Evolutionary conservation across 2,797 vertebrate species (phyloP), one percentile per base, ranked within the genome.

Genomic region (Coreius guichenoti): DNA sequence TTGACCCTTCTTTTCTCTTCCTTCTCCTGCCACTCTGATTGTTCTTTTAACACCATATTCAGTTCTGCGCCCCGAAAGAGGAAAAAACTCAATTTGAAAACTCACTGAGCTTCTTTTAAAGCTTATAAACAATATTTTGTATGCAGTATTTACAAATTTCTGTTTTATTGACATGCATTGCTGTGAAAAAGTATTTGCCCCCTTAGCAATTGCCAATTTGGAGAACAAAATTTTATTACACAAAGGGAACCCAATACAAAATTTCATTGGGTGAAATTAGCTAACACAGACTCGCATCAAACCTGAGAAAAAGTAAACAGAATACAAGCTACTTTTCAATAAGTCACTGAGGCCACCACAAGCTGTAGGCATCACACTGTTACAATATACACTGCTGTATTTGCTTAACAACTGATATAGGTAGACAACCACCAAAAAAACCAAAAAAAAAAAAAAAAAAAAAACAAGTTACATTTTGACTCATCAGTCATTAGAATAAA

Each of bases 1-100:
- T 88, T 69, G 89, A 90, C 86, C 61, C 23, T 88, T 80, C 87
- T 84, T 79, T 75, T 87, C 33, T 31, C 85, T 88, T 89, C 83
- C 81, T 84, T 12, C n/a, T 69, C 16, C 43, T 80, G 61, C 11
- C 31, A 33, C 78, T 33, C 31, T 83, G 5, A 23, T 68, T 83
- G 17, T 68, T 36, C 29, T 63, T 63, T 82, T 49, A 36, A 82
- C 8, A 16, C 19, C 36, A 63, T 73, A 74, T 81, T 47, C 21
- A 70, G 67, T 61, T 77, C 33, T 61, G 23, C 21, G 5, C 31
- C 9, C 13, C 11, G 14, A 36, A 54, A 49, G 29, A 39, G 21
- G 7, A 39, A 49, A 54, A 68, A 54, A 45, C 2, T 16, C 17
- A 72, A 73, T 33, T 26, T 45, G 39, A 43, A 82, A 61, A 16